phyloP scores from a whole-genome alignment of 2,113 vertebrate species.

The Osmerus mordax region DNA sequence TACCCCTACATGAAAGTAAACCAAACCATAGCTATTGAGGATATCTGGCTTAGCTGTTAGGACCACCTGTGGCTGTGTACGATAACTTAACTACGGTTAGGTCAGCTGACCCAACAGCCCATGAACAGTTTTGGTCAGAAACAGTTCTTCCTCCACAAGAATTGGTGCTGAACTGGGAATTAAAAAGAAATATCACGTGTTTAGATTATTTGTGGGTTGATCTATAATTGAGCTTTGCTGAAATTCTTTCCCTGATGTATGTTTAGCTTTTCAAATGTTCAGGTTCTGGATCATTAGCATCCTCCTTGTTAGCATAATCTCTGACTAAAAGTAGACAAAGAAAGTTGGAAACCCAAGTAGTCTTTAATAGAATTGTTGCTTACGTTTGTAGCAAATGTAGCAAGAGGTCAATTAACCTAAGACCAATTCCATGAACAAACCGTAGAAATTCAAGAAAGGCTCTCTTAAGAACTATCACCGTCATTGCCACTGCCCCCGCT shows the following conservation, averaged over 20 bases:
- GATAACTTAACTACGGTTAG: too few species aligned
- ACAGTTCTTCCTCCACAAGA: too few species aligned
- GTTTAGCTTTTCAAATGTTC: background rate
- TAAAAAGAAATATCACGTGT: too few species aligned
- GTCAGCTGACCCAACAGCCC: too few species aligned
- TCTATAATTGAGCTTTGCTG: background rate
- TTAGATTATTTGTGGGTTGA: background rate
- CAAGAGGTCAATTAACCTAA: constrained; percentile 17
- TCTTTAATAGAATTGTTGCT: background rate
- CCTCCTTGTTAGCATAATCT: background rate
- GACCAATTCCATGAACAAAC: constrained; percentile 13
- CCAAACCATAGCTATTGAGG: too few species aligned
- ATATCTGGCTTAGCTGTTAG: too few species aligned
- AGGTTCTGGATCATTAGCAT: constrained; percentile 2
- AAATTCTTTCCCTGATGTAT: background rate
- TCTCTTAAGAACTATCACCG: constrained; percentile 17
- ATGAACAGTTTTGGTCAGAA: too few species aligned
- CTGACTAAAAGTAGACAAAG: background rate
- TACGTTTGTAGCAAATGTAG: constrained; percentile 26
- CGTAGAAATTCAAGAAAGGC: constrained; percentile 35
- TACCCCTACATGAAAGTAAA: too few species aligned
- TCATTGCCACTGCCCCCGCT: background rate
- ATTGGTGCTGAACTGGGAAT: too few species aligned
- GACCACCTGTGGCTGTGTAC: too few species aligned
- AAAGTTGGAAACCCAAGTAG: too few species aligned